A percentile compares a stretch with the other conserved stretches of the same genome.
phyloP scores from a whole-genome alignment of 2,113 vertebrate species.

The Rhinogobius similis region DNA sequence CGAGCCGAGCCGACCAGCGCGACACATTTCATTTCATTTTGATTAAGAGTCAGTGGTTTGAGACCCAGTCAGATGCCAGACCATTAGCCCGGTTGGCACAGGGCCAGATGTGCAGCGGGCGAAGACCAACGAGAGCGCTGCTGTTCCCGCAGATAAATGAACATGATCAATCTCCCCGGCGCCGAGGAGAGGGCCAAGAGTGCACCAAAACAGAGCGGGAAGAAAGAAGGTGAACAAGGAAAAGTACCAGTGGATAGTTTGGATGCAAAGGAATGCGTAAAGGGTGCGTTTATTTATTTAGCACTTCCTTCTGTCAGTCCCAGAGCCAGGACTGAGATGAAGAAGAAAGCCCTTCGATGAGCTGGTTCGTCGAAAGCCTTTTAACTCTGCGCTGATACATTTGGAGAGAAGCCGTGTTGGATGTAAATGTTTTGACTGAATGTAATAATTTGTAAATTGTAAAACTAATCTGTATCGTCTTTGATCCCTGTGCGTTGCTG shows the following conservation, averaged over 20 bases:
- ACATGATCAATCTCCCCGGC: conserved; percentile 41
- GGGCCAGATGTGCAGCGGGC: conserved; percentile 45
- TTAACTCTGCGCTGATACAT: no score
- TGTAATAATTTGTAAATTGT: no score
- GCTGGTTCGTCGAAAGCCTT: no score
- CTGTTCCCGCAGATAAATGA: conserved; percentile 37
- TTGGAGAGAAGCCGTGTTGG: no score
- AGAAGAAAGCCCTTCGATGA: no score
- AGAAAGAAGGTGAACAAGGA: neutral
- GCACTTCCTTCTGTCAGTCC: neutral
- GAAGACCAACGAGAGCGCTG: conserved; percentile 20
- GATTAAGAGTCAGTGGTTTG: conserved; percentile 62
- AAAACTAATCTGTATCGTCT: no score
- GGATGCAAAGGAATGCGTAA: no score
- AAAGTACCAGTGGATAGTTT: neutral
- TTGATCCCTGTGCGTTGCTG: no score
- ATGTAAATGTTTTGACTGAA: no score
- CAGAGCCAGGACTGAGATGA: no score
- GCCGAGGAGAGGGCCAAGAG: neutral
- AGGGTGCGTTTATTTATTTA: neutral
- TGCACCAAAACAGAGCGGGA: neutral
- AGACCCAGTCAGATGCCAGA: conserved; percentile 65
- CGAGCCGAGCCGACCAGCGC: conserved; percentile 26
- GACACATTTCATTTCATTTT: conserved; percentile 63
- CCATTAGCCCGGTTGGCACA: conserved; percentile 66